Conservation (phyloP, 2,113 vertebrate genomes). For the Myotis yumanensis region DNA sequence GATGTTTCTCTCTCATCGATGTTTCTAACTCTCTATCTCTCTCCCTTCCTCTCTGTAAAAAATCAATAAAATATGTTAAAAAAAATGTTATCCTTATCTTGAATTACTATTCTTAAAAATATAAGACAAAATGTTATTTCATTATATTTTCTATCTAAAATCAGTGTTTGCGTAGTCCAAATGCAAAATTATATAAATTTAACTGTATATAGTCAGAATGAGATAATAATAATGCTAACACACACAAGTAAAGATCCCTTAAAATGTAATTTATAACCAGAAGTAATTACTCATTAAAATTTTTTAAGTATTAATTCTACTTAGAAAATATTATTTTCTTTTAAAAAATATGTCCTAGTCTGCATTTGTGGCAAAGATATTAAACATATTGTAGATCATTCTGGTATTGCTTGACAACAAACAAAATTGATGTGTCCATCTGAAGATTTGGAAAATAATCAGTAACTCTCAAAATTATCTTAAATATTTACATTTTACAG, state of each 20-base stretch:
- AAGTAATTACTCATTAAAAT: background rate
- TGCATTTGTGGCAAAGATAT: background rate
- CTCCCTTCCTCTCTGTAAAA: no score
- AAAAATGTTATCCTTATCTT: background rate
- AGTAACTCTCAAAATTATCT: slow-evolving; percentile 2
- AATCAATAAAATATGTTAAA: no score
- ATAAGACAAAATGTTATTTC: background rate
- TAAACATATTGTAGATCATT: background rate
- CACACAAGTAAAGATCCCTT: background rate
- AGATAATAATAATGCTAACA: background rate
- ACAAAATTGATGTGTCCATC: background rate
- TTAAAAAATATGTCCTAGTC: background rate
- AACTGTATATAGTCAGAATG: background rate
- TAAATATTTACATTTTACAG: background rate
- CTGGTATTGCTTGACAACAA: background rate
- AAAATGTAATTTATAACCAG: background rate
- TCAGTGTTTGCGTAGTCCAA: background rate
- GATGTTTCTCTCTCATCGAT: no score
- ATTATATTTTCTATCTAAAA: background rate
- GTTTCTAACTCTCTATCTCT: no score
- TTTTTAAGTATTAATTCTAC: background rate
- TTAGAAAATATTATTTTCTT: background rate
- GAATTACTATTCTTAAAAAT: background rate
- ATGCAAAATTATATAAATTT: background rate
- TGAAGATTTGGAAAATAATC: background rate